Base-by-base conservation (phyloP, 92 coral and sea anemone species). In the Nematostella vectensis region DNA sequence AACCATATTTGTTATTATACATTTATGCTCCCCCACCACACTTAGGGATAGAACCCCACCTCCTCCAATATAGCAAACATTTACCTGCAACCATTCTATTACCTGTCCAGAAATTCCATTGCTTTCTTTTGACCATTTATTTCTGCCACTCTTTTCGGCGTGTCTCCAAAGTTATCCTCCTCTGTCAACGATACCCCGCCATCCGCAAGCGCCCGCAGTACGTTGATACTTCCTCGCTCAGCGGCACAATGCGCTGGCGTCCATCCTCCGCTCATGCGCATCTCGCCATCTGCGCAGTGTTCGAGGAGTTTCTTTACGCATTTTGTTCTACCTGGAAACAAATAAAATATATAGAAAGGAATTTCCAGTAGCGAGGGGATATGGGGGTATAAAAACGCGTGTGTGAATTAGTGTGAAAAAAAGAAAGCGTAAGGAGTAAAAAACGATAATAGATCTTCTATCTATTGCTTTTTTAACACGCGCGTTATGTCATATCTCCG, bases 181-280 rank as follows among this genome's bases (percentile, higher is more conserved):
- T 60, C 60, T 15, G 68, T 77, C 40, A 91, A 86, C 11, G 87
- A 71, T 6, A 64, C 83, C 16, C 64, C 80, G 31, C 59, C 68
- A 3, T 68, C 79, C 26, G 81, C 72, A 4, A 85, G 87, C 49
- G 78, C 75, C 80, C 71, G 83, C 61, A 91, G 62, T 78, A 85
- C 76, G 26, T 71, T 81, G 25, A 71, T 30, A 60, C 77, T 81
- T 1, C 95, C 95, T 16, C 69, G 67, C 53, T 85, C 98, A 67
- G 98, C 96, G 55, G 95, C 98, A 50, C 98, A 91, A 60, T 91
- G 98, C 2, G 95, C 98, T 33, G 98, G 88, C 29, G 98, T 91
- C 91, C 95, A 85, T 15, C 95, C 98, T 20, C 98, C 98, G 20
- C 79, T 53, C 98, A 82, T 91, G 67, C 88, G 98, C 93, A 85